Percentiles rank a stretch among this genome's conserved stretches.
These are phyloP conservation scores for Trachelipus rathkii DNA, from an alignment of 1,140 invertebrate species.

Conservation along the genomic window DNA sequence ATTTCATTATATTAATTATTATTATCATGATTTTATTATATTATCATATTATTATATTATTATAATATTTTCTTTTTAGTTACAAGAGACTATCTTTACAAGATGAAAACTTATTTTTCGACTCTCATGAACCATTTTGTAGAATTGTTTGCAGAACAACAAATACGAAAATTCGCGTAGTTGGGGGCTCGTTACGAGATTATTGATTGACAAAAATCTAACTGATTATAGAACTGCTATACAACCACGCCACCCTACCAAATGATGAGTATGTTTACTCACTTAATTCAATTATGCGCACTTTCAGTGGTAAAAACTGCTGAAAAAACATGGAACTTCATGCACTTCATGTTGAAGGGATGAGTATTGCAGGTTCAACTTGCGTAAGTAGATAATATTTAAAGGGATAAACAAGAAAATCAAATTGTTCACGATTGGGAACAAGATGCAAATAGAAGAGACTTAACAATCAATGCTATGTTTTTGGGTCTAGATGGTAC, in stretches of 20 bases:
- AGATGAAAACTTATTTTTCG: conserved; percentile 28
- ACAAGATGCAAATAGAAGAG: conserved; percentile 88
- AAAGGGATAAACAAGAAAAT: conserved; percentile 92
- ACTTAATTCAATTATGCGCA: conserved; percentile 76
- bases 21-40: no score
- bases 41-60: no score
- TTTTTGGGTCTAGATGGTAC: conserved; percentile 91
- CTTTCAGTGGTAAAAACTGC: conserved; percentile 84
- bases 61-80: no score
- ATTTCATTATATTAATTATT: no score
- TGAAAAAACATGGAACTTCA: conserved; percentile 96
- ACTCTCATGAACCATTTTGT: conserved; percentile 22
- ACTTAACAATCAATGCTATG: conserved; percentile 98
- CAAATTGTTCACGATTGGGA: conserved; percentile 92
- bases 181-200: conserved; percentile 62
- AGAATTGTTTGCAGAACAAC: conserved; percentile 27
- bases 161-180: conserved; percentile 40
- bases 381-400: conserved; percentile 85
- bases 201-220: conserved; percentile 75
- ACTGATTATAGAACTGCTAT: conserved; percentile 98
- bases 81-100: conserved; percentile 32
- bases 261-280: conserved; percentile 92
- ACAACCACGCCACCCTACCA: conserved; percentile 92
- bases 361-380: conserved; percentile 90
- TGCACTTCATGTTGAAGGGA: conserved; percentile 87